Evolutionary conservation across 1,140 invertebrate genomes (phyloP), one percentile per base, ranked within the genome.

Genomic region (Drosophila ohnishii): DNA sequence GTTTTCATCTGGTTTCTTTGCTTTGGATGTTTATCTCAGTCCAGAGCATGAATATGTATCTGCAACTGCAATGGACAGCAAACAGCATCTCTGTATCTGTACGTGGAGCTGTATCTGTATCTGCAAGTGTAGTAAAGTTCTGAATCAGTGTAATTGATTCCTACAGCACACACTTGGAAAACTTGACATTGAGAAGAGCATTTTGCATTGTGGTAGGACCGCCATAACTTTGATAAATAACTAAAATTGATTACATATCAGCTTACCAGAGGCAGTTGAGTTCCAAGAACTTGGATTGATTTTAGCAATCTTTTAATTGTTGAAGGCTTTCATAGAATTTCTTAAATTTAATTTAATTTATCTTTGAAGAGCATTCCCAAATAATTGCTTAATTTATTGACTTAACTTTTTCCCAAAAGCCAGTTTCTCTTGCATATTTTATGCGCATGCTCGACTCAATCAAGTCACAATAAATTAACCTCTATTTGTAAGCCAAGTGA

Each of bases 401-500:
- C 45, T 55, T 40, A 47, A 45, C 65, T 53, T 16, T 80, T 71
- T 72, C 61, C 40, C 44, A 13, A 45, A 55, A 39, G 58, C 51
- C 80, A 86, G 75, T 85, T 86, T 80, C 75, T 60, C 82, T 56
- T 44, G 59, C 77, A 66, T 79, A 61, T 57, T 76, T 63, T 78
- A 67, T 74, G 80, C 80, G 66, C 67, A 75, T 80, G 69, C 69
- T 71, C 72, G 78, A 50, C 75, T 78, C 67, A 77, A 87, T 85
- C 78, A 78, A 75, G 78, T 86, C 70, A 62, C 75, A 75, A 82
- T 87, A 87, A 87, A 86, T 86, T 86, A 86, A 87, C 83, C 83
- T 86, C 83, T 79, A 86, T 86, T 86, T 86, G 83, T 86, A 86
- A 87, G 84, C 75, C 80, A 83, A 83, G 77, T 86, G 82, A 86